A percentile compares a stretch with the other conserved stretches of the same genome.
These are phyloP conservation scores for Bambusicola thoracicus DNA, from an alignment of 2,113 vertebrate genomes.

Conservation along the genomic window DNA sequence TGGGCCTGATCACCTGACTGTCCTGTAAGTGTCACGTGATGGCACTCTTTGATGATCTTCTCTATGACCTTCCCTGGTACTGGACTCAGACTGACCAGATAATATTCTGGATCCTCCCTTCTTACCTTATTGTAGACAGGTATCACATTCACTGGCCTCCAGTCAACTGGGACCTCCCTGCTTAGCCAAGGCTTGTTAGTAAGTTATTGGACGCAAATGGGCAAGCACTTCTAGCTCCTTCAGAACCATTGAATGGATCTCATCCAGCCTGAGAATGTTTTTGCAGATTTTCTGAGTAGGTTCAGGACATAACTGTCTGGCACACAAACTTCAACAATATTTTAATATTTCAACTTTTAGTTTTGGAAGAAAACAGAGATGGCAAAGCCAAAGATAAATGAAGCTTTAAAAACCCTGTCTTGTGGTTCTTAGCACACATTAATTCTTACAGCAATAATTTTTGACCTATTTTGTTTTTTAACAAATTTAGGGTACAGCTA, in stretches of 20 bases:
- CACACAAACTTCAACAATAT: neutral
- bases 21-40: neutral
- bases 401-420: neutral
- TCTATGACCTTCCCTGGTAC: neutral
- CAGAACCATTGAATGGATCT: neutral
- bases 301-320: neutral
- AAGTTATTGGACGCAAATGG: neutral
- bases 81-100: neutral
- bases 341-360: neutral
- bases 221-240: neutral
- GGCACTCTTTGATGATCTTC: neutral
- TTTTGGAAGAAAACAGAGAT: neutral
- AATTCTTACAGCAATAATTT: neutral
- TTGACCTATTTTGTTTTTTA: neutral
- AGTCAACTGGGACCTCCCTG: neutral
- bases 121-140: neutral
- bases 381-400: neutral
- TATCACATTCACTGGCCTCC: neutral
- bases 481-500: neutral
- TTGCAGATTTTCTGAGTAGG: neutral
- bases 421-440: neutral
- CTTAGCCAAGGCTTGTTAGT: neutral
- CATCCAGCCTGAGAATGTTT: neutral
- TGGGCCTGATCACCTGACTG: neutral
- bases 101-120: neutral